Evolutionary conservation across 2,797 vertebrate genomes (phyloP).

Genomic region (Acrossocheilus fasciatus): DNA sequence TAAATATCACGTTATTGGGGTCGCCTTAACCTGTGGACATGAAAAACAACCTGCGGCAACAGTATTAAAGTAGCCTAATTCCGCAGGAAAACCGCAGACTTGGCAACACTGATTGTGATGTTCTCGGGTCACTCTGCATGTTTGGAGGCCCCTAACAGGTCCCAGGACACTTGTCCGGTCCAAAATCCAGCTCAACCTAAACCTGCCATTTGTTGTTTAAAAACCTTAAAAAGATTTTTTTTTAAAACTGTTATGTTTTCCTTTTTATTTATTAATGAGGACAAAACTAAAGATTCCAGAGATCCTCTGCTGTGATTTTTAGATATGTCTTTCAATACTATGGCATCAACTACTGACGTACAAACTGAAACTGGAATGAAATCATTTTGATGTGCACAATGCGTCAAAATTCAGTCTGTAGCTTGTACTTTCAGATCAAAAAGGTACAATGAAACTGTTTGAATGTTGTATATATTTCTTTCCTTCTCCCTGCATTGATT

Average conservation of each 20-base stretch:
- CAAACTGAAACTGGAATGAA: background rate
- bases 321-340: background rate
- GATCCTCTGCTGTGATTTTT: background rate
- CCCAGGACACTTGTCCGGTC: background rate
- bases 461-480: background rate
- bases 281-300: background rate
- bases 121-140: background rate
- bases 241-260: background rate
- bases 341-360: background rate
- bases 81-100: background rate
- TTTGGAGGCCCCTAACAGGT: background rate
- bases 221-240: background rate
- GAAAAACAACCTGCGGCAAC: background rate
- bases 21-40: background rate
- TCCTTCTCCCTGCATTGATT: background rate
- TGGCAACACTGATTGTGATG: background rate
- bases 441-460: background rate
- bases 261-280: background rate
- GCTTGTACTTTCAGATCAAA: background rate
- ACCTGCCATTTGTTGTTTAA: conserved; percentile 9
- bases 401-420: background rate
- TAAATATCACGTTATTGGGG: background rate
- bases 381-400: background rate
- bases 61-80: background rate
- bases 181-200: background rate